Conservation (phyloP, 2,113 vertebrate genomes). For the Spilogale gracilis region DNA sequence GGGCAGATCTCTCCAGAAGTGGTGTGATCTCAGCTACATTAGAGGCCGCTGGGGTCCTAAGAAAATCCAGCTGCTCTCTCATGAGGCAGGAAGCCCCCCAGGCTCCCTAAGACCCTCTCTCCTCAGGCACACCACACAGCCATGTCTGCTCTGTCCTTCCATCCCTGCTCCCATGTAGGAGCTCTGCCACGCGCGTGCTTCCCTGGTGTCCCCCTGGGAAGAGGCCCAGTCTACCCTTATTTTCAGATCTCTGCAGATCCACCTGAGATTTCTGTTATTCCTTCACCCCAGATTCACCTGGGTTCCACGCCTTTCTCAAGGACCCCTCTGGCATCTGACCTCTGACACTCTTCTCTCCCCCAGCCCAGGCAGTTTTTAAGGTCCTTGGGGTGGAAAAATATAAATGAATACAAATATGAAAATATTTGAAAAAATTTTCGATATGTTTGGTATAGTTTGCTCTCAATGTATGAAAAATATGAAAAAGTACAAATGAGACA, state of each 20-base stretch:
- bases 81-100: not conserved
- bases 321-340: not conserved
- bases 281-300: not conserved
- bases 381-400: not conserved
- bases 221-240: not conserved
- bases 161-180: not conserved
- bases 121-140: not conserved
- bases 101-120: not conserved
- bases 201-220: not conserved
- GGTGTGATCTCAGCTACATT: not conserved
- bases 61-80: not conserved
- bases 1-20: not conserved
- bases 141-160: not conserved
- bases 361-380: not conserved
- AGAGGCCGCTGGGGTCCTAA: not conserved
- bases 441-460: no score
- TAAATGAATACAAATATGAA: not conserved
- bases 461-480: not conserved
- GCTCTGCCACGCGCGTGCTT: not conserved
- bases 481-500: not conserved
- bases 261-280: not conserved
- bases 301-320: not conserved
- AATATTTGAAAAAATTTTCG: no score
- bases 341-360: not conserved
- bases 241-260: slow-evolving; percentile 25